Base-by-base conservation (phyloP, 1,140 invertebrate genomes). In the Epicauta chinensis region DNA sequence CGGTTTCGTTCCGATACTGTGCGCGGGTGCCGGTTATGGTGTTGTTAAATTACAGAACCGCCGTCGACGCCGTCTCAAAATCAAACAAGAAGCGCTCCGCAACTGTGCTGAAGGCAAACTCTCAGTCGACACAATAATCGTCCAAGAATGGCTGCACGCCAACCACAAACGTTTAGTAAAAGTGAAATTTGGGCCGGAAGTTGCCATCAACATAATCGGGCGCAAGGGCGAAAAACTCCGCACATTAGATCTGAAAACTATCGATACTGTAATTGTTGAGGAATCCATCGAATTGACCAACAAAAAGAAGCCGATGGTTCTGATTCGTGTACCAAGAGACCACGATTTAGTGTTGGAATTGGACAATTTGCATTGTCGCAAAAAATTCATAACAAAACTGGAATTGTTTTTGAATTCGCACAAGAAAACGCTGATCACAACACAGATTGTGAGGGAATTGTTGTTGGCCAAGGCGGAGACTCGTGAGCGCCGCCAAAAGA, bases 301-400 rank as follows among this genome's bases (percentile, higher is more conserved):
- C 14, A 84, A 86, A 51, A 91, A 91, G 64, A 81, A 84, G 40
- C 91, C 93, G 0, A 79, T 96, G 65, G 78, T 97, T 0, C 69
- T 96, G 6, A 75, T 98, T 10, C 77, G 90, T 56, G 86, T 96
- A 4, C 89, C 90, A 0, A 82, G 88, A 44, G 95, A 98, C 75
- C 94, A 98, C 68, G 96, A 99, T 73, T 73, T 98, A 40, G 93
- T 98, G n/a, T 74, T 99, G 44, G 91, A 96, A 72, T 87, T 98
- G 64, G 87, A 93, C 63, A 88, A 86, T 0, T 74, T 87, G 30
- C 81, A 81, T 1, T 82, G 85, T 0, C 75, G 93, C 38, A 80
- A 86, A 46, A 93, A 94, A 66, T 97, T 98, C 65, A 78, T 95
- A n/a, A 80, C 84, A 43, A 94, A 94, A 70, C 71, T 98, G 16